Percentiles rank a stretch among this genome's conserved stretches.
Conservation (phyloP, 2,113 vertebrate species). For the Ramphastos sulfuratus region DNA sequence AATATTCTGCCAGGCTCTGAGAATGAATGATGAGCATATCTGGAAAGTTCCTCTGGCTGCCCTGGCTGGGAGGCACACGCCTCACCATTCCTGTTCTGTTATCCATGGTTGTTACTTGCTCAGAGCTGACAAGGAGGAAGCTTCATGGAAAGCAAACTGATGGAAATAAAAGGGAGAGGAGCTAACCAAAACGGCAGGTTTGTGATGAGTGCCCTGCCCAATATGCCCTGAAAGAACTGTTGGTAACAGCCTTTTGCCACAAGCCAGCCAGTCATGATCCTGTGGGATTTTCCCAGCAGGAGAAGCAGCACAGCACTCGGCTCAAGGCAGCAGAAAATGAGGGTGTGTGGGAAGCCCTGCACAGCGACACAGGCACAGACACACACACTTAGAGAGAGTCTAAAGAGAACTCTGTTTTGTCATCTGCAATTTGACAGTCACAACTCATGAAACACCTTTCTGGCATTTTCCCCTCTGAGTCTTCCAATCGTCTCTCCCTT, state of each 20-base stretch:
- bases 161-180: not conserved
- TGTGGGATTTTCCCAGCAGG: not conserved
- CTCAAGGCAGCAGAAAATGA: not conserved
- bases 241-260: not conserved
- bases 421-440: not conserved
- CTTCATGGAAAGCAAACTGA: not conserved
- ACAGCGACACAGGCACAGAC: not conserved
- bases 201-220: not conserved
- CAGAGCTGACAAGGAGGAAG: not conserved
- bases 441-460: not conserved
- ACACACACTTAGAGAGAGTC: not conserved
- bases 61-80: not conserved
- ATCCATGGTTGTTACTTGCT: not conserved
- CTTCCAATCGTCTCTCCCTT: not conserved
- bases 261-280: not conserved
- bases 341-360: not conserved
- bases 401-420: not conserved
- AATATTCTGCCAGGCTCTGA: conserved; percentile 26
- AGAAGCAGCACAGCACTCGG: not conserved
- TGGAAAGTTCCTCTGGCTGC: conserved; percentile 6
- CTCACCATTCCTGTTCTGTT: not conserved
- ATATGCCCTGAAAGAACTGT: not conserved
- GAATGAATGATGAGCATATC: not conserved
- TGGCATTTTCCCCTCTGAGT: not conserved
- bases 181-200: not conserved